A percentile compares a stretch with the other conserved stretches of the same genome.
These are phyloP conservation scores for Cryptomyrus ogoouensis DNA, from an alignment of 2,113 vertebrate species.

Conservation along the genomic window DNA sequence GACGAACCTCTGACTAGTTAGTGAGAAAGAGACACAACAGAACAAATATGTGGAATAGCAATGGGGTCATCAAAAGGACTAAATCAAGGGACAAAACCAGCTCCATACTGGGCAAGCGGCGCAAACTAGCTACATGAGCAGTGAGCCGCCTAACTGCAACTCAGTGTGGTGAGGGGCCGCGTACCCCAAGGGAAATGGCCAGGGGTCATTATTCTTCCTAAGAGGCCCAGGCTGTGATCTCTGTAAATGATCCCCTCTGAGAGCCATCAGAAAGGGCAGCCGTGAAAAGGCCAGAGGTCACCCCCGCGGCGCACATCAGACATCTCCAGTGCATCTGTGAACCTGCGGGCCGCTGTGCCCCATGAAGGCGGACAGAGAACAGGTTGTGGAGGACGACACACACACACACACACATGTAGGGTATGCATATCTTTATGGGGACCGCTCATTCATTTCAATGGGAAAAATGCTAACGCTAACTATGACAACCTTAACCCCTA, in stretches of 20 bases:
- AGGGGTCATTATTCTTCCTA: constrained; percentile 55
- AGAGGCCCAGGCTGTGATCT: constrained; percentile 60
- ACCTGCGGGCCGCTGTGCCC: constrained; percentile 34
- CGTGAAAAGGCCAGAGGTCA: constrained; percentile 56
- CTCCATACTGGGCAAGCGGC: not conserved
- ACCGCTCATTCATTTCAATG: no score
- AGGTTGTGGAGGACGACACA: not conserved
- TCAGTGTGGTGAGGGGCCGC: constrained; percentile 16
- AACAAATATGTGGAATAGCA: not conserved
- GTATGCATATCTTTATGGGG: no score
- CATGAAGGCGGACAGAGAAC: not conserved
- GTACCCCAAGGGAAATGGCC: constrained; percentile 38
- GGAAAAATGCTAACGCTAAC: no score
- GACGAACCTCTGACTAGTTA: not conserved
- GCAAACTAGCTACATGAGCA: constrained; percentile 30
- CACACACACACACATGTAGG: not conserved
- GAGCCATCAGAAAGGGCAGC: constrained; percentile 50
- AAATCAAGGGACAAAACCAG: not conserved
- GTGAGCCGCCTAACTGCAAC: constrained; percentile 37
- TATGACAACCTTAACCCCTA: no score
- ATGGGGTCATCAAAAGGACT: not conserved
- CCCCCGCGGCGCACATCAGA: constrained; percentile 38
- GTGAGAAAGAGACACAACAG: not conserved
- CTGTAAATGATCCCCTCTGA: constrained; percentile 57
- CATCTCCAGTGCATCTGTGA: constrained; percentile 45